Conservation (phyloP, 64 coral and sea anemone genomes). For the Montipora efflorescens region DNA sequence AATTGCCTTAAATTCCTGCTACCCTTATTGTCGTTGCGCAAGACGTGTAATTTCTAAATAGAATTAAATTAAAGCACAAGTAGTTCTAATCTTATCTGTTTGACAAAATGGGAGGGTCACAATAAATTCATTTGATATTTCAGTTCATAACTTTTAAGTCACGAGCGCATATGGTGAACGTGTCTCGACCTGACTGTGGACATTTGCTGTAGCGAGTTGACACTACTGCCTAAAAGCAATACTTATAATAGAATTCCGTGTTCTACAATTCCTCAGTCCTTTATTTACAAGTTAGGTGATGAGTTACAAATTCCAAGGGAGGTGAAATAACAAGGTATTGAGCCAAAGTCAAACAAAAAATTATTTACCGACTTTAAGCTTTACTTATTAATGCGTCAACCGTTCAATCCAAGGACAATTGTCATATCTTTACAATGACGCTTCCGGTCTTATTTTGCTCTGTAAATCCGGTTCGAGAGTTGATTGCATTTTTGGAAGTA, state of each 20-base stretch:
- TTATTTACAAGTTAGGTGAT: not conserved
- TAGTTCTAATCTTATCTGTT: not conserved
- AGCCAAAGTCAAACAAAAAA: not conserved
- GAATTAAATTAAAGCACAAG: too few species aligned
- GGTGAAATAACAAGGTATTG: not conserved
- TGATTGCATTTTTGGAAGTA: too few species aligned
- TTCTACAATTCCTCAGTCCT: not conserved
- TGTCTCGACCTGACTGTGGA: not conserved
- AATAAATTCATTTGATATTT: conserved; percentile 1
- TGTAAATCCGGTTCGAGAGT: too few species aligned
- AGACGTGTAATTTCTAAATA: too few species aligned
- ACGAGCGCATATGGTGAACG: not conserved
- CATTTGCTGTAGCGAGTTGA: not conserved
- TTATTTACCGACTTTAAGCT: not conserved
- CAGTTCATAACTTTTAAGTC: not conserved
- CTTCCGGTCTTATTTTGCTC: too few species aligned
- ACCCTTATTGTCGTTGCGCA: too few species aligned
- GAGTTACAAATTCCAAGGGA: not conserved
- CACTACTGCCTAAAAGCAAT: too few species aligned
- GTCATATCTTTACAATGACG: too few species aligned
- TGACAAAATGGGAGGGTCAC: not conserved
- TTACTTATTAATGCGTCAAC: too few species aligned
- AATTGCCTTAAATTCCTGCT: too few species aligned
- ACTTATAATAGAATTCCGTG: not conserved
- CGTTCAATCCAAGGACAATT: too few species aligned